Evolutionary conservation across 1,140 invertebrate genomes (phyloP).

Genomic region (Heliconius hermathena): DNA sequence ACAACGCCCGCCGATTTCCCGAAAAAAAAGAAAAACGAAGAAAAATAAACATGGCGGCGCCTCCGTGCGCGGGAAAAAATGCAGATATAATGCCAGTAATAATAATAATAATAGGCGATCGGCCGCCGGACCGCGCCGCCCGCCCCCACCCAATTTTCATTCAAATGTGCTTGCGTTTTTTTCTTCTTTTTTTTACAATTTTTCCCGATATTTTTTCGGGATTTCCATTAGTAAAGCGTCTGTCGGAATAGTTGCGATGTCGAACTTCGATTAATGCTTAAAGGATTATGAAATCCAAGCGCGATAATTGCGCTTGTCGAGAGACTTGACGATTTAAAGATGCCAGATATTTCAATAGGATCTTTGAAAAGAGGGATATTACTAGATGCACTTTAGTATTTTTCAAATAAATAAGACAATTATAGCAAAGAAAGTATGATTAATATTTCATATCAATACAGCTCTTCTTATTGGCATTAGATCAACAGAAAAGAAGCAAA

Average conservation of each 20-base stretch:
- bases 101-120: slow-evolving; percentile 81
- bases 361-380: background rate
- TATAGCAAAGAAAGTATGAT: background rate
- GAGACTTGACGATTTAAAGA: background rate
- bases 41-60: slow-evolving; percentile 76
- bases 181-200: slow-evolving; percentile 71
- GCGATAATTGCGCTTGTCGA: background rate
- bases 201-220: slow-evolving; percentile 76
- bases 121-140: slow-evolving; percentile 61
- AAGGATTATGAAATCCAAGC: slow-evolving; percentile 22
- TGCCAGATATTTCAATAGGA: background rate
- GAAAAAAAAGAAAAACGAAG: slow-evolving; percentile 75
- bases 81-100: slow-evolving; percentile 81
- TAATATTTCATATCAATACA: background rate
- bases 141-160: slow-evolving; percentile 77
- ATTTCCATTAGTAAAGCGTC: slow-evolving; percentile 75
- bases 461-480: background rate
- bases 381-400: background rate
- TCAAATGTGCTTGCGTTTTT: slow-evolving; percentile 77
- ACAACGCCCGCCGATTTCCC: slow-evolving; percentile 63
- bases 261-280: slow-evolving; percentile 53
- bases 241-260: slow-evolving; percentile 54
- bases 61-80: slow-evolving; percentile 76
- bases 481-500: background rate
- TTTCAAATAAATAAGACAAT: background rate